Base-by-base conservation (phyloP, 2,113 vertebrate species). In the Natator depressus region DNA sequence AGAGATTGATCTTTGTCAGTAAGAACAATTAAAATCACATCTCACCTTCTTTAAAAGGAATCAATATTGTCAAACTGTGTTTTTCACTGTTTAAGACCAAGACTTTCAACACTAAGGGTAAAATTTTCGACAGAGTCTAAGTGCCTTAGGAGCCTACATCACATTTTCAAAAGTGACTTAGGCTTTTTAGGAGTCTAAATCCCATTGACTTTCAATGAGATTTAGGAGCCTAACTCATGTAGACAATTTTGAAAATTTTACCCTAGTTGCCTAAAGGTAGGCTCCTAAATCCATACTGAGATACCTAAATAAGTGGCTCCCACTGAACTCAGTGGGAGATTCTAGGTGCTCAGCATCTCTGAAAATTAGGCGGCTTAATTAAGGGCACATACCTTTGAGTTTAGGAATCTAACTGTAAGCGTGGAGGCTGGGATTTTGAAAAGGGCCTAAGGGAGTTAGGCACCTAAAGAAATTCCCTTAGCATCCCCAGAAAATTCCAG, bases 1-100 rank as follows among this genome's bases (percentile, higher is more conserved):
- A 51, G 85, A 82, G 42, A 46, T 76, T 1, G 55, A 5, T 0
- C 4, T 46, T 46, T 2, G 0, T 49, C 81, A 81, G 0, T 4
- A 11, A 72, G 76, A 6, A 91, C 69, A 80, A 35, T 51, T 51
- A 51, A 69, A 93, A 51, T 9, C 2, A 0, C 2, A 6, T 8
- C 4, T 29, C 5, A 19, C 0, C 8, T 49, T 50, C 47, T 31
- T 80, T 19, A 31, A 87, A 84, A 50, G 11, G 2, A 49, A 1
- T 24, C 42, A 13, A 14, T 42, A 76, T 27, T 4, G 22, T 76
- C 42, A 25, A 76, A 46, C 42, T 27, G 24, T 25, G 42, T 25
- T 42, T 25, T 17, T 57, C 55, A 65, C 35, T 42, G 5, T 24
- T 38, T 75, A 24, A 76, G 11, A 76, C 22, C 75, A 27, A 76